Base-by-base conservation (phyloP, 2,888 invertebrate species). In the Tenthredo distinguenda region DNA sequence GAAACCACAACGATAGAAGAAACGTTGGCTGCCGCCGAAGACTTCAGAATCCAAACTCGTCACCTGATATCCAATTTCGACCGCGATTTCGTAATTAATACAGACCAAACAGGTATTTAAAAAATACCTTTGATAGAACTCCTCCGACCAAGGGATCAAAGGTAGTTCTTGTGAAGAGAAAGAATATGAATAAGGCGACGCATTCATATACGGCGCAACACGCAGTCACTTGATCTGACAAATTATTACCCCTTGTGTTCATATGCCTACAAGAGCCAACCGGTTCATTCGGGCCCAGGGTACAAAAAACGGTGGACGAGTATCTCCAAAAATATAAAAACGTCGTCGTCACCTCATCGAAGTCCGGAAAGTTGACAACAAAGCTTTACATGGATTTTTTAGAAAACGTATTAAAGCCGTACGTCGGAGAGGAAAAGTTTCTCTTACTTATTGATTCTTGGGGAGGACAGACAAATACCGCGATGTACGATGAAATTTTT, bases 401-500 rank as follows among this genome's bases (percentile, higher is more conserved):
- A 65, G 40, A 40, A 21, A 43, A 88, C 21, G 26, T 86, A 62
- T 31, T 89, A 71, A 86, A 86, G 43, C 86, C 87, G 0, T 88
- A 87, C 74, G 87, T 89, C 5, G 10, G 47, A 83, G 40, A 86
- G n/a, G 83, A 89, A 31, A 77, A 86, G 4, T 88, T 88, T 84
- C 84, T 88, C 2, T 71, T 88, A 34, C 37, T 88, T 12, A 76
- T 88, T 0, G 88, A 88, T 50, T 89, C 87, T 34, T 89, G 87
- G 87, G 86, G 86, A 34, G 87, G 88, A 3, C 86, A 86, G 86
- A 87, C 85, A 15, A 3, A 47, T 37, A 37, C 9, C n/a, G n/a
- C n/a, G n/a, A n/a, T 88, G 40, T 87, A 87, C 77, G 72, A 88
- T 65, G 86, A 87, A 21, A 84, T 85, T 82, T 87, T 87, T 84